These are phyloP conservation scores for Lithophane semibrunnea DNA, from an alignment of 2,888 invertebrate genomes.

Conservation along the genomic window DNA sequence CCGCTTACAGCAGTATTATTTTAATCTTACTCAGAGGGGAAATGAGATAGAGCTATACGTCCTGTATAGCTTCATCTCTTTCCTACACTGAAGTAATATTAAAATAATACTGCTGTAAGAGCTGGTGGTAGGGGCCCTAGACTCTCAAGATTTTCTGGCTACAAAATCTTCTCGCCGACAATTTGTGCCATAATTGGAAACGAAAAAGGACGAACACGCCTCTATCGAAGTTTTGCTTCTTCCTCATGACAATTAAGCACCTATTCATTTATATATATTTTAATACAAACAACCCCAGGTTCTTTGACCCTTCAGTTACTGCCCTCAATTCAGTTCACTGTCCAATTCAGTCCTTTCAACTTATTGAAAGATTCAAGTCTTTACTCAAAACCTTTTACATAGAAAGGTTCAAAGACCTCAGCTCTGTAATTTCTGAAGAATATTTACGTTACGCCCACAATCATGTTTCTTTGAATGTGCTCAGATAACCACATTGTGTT, in stretches of 20 bases:
- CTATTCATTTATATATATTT: constrained; percentile 29
- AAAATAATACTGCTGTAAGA: too few relatives aligned
- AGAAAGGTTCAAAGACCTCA: constrained; percentile 54
- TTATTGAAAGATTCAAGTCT: constrained; percentile 43
- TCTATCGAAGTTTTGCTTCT: constrained; percentile 23
- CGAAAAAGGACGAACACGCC: constrained; percentile 31
- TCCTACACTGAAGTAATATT: too few relatives aligned
- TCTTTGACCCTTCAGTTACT: constrained; percentile 48
- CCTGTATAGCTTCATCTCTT: too few relatives aligned
- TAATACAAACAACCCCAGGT: constrained; percentile 29
- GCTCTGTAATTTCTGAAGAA: constrained; percentile 18
- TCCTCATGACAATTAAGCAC: constrained; percentile 31
- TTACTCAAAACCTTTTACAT: constrained; percentile 26
- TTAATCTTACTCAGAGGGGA: too few relatives aligned
- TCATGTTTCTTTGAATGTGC: constrained; percentile 23
- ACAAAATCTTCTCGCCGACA: constrained; percentile 12
- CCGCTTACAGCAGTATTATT: too few relatives aligned
- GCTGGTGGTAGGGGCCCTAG: too few relatives aligned
- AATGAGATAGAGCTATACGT: too few relatives aligned
- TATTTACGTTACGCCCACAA: constrained; percentile 18
- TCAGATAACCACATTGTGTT: constrained; percentile 22
- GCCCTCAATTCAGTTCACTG: constrained; percentile 38
- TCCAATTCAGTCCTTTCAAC: constrained; percentile 47
- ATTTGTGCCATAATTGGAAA: constrained; percentile 42
- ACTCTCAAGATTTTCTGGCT: constrained; percentile 16